Base-by-base conservation (phyloP, 2,797 vertebrate genomes). In the Chaenodraco wilsoni region DNA sequence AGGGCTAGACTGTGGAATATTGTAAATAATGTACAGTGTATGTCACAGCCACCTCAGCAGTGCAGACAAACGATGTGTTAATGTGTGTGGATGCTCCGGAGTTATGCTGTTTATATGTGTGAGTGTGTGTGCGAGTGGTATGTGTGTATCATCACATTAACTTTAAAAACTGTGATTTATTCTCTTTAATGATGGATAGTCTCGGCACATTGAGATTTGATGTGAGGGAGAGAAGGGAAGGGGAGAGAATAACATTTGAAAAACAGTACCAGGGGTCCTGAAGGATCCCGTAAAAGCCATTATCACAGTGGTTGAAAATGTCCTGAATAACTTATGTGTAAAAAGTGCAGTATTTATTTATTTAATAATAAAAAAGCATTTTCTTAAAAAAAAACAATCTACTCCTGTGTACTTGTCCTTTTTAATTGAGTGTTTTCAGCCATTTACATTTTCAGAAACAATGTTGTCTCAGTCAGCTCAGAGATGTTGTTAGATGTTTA, bases 301-400 rank as follows among this genome's bases (percentile, higher is more conserved):
- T 81, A 83, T 86, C 83, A 81, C 45, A 68, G 70, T 79, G 74
- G 80, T 87, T 49, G 82, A 84, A 87, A 80, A 70, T 87, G 84
- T 87, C 68, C 69, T 81, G 89, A 86, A 90, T 96, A 95, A 98
- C 95, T 98, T 99, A 98, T 98, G 94, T 96, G 96, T 96, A 95
- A 91, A 95, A 96, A 96, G 92, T 96, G 93, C 93, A 94, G 94
- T 98, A 98, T 98, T 99, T 98, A 97, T 95, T 95, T 94, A 94
- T 95, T 95, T 94, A 94, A 94, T 91, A 87, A 94, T 94, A 91
- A 93, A 94, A 9, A 69, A 86, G 23, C 44, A 64, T 90, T 93
- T 90, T 93, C 66, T 88, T 77, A 71, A 74, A 85, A 84, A 41
- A 70, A 27, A 27, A 27, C 37, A 27, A 41, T 14, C 27, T 46